Base-by-base conservation (phyloP, 2,113 vertebrate species). In the Murina feae region DNA sequence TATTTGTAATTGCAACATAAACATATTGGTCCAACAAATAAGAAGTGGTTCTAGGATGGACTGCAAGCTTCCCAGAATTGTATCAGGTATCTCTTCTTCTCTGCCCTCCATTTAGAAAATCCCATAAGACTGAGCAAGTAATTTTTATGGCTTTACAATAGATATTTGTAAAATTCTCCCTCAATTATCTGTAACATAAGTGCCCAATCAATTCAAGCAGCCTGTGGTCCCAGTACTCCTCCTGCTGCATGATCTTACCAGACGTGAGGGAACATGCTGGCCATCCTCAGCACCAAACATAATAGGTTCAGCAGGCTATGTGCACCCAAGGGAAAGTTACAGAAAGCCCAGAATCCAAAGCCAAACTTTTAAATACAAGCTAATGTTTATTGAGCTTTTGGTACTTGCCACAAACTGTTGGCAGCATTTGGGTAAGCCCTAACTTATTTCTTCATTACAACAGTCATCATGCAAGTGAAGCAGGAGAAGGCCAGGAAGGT, bases 71-170 rank as follows among this genome's bases (percentile, higher is more conserved):
- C 16, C 9, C 21, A 16, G 60, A 28, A 25, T 51, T 20, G 74
- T 49, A 25, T 49, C 20, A 30, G 28, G 47, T 44, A 20, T 65
- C 35, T 39, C 47, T 49, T 37, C 16, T 47, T 60, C 81, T 20
- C 79, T 44, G 23, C 42, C 13, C 13, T 71, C 39, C 49, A 39
- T 69, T 51, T 55, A 74, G 53, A 86, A 95, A 95, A 78, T 13
- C 4, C 74, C 28, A 0, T 11, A 74, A 82, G 60, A 47, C 30
- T 11, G 21, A 74, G 44, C 37, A 76, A 69, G 32, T 49, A 7
- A 2, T 80, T 90, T 85, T 53, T 69, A 65, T 60, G 58, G 58
- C 58, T 60, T 60, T 60, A 25, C 58, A 60, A 60, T 60, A 60
- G 58, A 60, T 60, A 60, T 60, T 60, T 60, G 58, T 60, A 4